Percentiles rank a stretch among this genome's conserved stretches.
Conservation (phyloP, 2,888 invertebrate species). For the Acronicta psi region DNA sequence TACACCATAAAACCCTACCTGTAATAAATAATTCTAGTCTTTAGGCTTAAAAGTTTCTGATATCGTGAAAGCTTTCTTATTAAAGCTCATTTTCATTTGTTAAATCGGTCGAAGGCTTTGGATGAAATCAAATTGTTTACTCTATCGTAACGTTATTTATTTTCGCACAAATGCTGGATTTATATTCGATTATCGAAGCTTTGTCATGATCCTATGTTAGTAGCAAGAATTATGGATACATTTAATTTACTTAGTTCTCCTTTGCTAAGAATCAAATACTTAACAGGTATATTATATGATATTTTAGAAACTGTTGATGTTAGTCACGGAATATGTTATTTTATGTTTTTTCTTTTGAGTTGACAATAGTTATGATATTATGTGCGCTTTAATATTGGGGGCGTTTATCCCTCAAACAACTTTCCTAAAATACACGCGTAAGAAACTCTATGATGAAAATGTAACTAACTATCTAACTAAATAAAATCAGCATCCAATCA, state of each 20-base stretch:
- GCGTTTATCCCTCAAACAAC: too few species aligned
- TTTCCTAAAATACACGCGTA: too few species aligned
- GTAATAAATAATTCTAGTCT: too few species aligned
- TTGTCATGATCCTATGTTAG: constrained; percentile 44
- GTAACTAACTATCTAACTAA: too few species aligned
- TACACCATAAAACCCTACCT: too few species aligned
- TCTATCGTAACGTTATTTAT: constrained; percentile 70
- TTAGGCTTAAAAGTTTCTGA: too few species aligned
- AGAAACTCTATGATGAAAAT: too few species aligned
- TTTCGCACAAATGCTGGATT: constrained; percentile 70
- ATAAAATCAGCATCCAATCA: constrained; percentile 17
- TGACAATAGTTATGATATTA: too few species aligned
- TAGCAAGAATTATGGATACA: constrained; percentile 21
- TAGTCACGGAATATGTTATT: constrained; percentile 6
- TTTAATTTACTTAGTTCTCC: constrained; percentile 3
- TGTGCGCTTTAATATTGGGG: too few species aligned
- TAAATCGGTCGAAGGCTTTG: constrained; percentile 9
- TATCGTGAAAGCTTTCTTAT: too few species aligned
- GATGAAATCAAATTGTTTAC: constrained; percentile 77
- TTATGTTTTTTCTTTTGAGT: too few species aligned
- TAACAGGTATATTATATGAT: not conserved
- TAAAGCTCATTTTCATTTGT: constrained; percentile 2
- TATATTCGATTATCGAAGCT: constrained; percentile 56
- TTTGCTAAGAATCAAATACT: constrained; percentile 3
- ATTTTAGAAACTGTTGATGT: not conserved